A percentile compares a stretch with the other conserved stretches of the same genome.
Evolutionary conservation across 2,113 vertebrate species (phyloP).

Genomic region (Psittacula cyanocephala): DNA sequence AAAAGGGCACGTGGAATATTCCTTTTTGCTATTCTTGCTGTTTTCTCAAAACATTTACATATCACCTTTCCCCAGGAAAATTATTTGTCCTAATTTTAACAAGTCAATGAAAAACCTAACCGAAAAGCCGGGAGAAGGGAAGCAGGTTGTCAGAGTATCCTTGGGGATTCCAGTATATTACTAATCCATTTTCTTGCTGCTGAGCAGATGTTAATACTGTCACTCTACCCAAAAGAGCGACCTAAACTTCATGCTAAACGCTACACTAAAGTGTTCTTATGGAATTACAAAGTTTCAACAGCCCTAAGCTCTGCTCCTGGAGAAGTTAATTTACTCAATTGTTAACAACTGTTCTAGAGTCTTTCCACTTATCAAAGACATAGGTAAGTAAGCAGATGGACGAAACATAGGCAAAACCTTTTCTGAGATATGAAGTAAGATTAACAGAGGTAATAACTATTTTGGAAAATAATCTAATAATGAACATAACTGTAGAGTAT

Average conservation of each 20-base stretch:
- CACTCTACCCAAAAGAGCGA: not conserved
- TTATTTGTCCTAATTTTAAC: not conserved
- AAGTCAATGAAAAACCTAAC: not conserved
- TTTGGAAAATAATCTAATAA: not conserved
- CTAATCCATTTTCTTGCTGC: not conserved
- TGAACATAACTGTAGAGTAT: not conserved
- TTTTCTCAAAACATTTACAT: not conserved
- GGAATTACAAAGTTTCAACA: not conserved
- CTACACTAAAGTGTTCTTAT: not conserved
- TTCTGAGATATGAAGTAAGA: not conserved
- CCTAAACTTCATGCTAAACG: not conserved
- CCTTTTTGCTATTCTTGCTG: not conserved
- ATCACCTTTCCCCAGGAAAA: not conserved
- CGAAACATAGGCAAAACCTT: not conserved
- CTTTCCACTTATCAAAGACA: not conserved
- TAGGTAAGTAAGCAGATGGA: not conserved
- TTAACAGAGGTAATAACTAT: not conserved
- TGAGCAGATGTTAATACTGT: not conserved
- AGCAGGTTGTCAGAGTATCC: not conserved
- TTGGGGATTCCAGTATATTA: not conserved
- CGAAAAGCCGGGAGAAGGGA: not conserved
- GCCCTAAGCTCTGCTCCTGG: not conserved
- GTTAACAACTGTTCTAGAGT: not conserved
- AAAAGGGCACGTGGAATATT: not conserved
- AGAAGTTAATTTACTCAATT: not conserved